phyloP scores from a whole-genome alignment of 2,888 invertebrate species.

The Agapetus fuscipes region DNA sequence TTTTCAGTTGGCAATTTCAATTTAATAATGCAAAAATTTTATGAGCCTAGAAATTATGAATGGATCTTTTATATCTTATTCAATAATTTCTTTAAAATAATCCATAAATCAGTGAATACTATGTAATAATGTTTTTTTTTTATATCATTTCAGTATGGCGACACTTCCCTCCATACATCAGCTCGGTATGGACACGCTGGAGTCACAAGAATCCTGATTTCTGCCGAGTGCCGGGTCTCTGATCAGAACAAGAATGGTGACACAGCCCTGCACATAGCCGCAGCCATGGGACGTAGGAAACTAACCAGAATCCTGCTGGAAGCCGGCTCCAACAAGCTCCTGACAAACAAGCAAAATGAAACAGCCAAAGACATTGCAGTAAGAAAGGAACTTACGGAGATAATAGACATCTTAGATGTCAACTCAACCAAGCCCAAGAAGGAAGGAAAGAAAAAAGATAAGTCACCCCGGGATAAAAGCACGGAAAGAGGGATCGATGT shows the following conservation, averaged over 20 bases:
- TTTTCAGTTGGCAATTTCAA: no score
- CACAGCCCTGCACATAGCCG: constrained; percentile 86
- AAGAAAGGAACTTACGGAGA: constrained; percentile 77
- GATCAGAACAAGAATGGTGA: constrained; percentile 95
- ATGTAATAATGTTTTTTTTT: constrained; percentile 12
- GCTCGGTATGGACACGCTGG: constrained; percentile 95
- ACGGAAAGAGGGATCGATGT: constrained; percentile 47
- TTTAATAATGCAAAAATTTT: no score
- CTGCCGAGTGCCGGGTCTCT: constrained; percentile 76
- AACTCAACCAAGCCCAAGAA: constrained; percentile 38
- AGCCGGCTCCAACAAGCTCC: constrained; percentile 61
- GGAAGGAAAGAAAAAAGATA: constrained; percentile 31
- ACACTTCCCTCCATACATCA: constrained; percentile 89
- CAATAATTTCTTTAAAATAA: no score
- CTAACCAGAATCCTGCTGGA: constrained; percentile 83
- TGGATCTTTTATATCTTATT: no score
- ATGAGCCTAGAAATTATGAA: no score
- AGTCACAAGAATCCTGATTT: constrained; percentile 86
- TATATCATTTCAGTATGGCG: constrained; percentile 67
- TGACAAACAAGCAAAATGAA: constrained; percentile 77
- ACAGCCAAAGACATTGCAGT: constrained; percentile 83
- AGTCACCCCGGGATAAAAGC: constrained; percentile 35
- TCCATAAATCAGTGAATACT: no score
- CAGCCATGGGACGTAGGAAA: constrained; percentile 88
- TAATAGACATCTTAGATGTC: constrained; percentile 65